A percentile compares a stretch with the other conserved stretches of the same genome.
Conservation (phyloP, 2,888 invertebrate species). For the Scaptomyza flava region DNA sequence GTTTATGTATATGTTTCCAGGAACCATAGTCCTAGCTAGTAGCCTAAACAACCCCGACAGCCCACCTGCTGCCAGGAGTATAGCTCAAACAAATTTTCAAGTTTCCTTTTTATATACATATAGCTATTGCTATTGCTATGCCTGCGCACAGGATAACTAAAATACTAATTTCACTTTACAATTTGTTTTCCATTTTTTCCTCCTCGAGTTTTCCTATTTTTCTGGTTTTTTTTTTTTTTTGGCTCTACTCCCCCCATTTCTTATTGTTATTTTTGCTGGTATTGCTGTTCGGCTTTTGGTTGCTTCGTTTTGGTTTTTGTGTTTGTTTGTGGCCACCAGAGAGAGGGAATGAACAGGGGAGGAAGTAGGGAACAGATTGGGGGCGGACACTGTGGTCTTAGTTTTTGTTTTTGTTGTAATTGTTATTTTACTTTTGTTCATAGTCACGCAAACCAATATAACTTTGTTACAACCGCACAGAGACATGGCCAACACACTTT, state of each 20-base stretch:
- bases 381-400: conserved; percentile 33
- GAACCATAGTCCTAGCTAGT: background rate
- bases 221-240: conserved; percentile 14
- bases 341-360: background rate
- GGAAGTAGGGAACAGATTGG: background rate
- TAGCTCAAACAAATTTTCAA: conserved; percentile 51
- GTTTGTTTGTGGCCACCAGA: conserved; percentile 64
- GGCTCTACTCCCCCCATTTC: conserved; percentile 25
- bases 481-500: conserved; percentile 63
- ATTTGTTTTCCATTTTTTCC: conserved; percentile 68
- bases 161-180: conserved; percentile 79
- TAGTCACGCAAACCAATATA: conserved; percentile 80
- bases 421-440: conserved; percentile 78
- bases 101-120: conserved; percentile 30
- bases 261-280: conserved; percentile 53
- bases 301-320: conserved; percentile 62
- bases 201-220: background rate
- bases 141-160: conserved; percentile 74
- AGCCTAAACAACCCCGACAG: conserved; percentile 9
- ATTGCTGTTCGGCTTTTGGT: conserved; percentile 38
- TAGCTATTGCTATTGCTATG: conserved; percentile 32
- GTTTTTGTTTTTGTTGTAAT: conserved; percentile 62
- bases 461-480: conserved; percentile 78
- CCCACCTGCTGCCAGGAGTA: conserved; percentile 26
- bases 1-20: conserved; percentile 26